Evolutionary conservation across 2,888 invertebrate genomes (phyloP).

Genomic region (Gryllus longicercus): DNA sequence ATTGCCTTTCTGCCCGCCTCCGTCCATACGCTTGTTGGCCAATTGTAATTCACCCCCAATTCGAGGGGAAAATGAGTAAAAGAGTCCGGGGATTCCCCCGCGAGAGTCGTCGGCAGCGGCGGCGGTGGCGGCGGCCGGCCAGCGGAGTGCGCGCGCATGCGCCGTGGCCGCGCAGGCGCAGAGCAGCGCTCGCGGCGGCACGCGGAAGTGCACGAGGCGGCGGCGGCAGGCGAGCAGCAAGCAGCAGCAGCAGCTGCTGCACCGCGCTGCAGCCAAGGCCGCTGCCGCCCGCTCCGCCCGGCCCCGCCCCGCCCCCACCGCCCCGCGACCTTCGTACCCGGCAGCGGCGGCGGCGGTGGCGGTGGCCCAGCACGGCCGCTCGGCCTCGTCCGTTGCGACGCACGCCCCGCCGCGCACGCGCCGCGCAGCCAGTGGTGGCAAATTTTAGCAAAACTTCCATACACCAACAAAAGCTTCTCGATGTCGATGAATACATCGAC

Average conservation of each 20-base stretch:
- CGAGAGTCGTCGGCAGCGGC: slow-evolving; percentile 17
- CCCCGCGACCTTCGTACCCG: no score
- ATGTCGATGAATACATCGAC: no score
- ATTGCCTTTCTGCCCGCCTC: no score
- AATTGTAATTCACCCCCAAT: no score
- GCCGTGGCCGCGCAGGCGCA: slow-evolving; percentile 3
- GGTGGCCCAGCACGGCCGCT: slow-evolving; percentile 11
- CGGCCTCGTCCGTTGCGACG: background rate
- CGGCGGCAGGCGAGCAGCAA: background rate
- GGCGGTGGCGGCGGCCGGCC: background rate
- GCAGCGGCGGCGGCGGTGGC: background rate
- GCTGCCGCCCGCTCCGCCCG: background rate
- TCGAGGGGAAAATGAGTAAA: no score
- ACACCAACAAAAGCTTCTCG: no score
- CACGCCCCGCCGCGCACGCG: background rate
- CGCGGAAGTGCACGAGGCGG: background rate
- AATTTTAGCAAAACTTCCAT: no score
- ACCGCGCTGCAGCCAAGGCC: background rate
- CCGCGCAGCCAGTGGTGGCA: background rate
- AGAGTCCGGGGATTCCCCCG: background rate
- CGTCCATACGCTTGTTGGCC: no score
- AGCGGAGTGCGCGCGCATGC: background rate
- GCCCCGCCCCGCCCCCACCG: no score
- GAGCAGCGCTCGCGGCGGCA: slow-evolving; percentile 22
- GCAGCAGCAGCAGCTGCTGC: background rate